These are phyloP conservation scores for Sander vitreus DNA, from an alignment of 2,113 vertebrate genomes.

Conservation along the genomic window DNA sequence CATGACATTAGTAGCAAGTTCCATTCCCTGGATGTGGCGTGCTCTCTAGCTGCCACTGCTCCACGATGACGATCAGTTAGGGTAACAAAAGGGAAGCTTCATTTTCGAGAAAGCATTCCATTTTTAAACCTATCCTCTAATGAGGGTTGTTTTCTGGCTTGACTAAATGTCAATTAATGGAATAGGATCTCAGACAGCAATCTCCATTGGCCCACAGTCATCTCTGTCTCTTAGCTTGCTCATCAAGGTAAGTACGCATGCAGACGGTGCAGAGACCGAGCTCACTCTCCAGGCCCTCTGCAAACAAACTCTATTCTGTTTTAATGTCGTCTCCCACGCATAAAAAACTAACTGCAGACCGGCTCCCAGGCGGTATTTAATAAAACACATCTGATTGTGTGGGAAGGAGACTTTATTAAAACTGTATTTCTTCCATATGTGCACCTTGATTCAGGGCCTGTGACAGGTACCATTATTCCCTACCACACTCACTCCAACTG, in stretches of 20 bases:
- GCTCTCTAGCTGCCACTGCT: slow-evolving; percentile 23
- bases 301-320: slow-evolving; percentile 56
- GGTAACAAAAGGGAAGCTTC: slow-evolving; percentile 39
- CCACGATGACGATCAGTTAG: slow-evolving; percentile 36
- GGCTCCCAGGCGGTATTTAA: slow-evolving; percentile 50
- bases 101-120: slow-evolving; percentile 53
- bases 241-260: slow-evolving; percentile 52
- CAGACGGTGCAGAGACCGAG: slow-evolving; percentile 17
- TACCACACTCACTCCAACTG: background rate
- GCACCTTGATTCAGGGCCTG: slow-evolving; percentile 17
- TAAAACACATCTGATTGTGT: slow-evolving; percentile 64
- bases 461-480: slow-evolving; percentile 55
- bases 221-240: slow-evolving; percentile 40
- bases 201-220: slow-evolving; percentile 50
- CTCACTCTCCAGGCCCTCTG: slow-evolving; percentile 29
- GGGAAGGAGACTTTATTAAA: slow-evolving; percentile 63
- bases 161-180: slow-evolving; percentile 68
- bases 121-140: slow-evolving; percentile 64
- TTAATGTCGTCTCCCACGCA: slow-evolving; percentile 45
- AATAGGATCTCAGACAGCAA: slow-evolving; percentile 52
- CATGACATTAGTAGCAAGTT: slow-evolving; percentile 48
- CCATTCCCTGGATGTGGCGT: slow-evolving; percentile 43
- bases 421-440: slow-evolving; percentile 57
- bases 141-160: slow-evolving; percentile 56
- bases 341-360: slow-evolving; percentile 50